Evolutionary conservation across 2,797 vertebrate genomes (phyloP), one percentile per base, ranked within the genome.

Genomic region (Poeciliopsis turneri): DNA sequence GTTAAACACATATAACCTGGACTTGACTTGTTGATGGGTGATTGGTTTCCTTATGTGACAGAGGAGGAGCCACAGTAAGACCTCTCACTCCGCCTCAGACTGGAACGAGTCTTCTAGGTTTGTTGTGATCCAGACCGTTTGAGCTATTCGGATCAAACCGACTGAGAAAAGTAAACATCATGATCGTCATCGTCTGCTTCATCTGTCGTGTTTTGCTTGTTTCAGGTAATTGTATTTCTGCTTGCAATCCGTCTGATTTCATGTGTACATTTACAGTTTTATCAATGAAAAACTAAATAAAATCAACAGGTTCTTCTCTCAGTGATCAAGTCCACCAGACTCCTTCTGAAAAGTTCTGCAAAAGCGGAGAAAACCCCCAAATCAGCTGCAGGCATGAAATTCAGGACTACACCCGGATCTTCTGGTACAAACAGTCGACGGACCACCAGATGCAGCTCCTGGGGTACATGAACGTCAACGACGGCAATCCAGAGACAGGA

Each of bases 381-480:
- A 36, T 92, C 11, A 59, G n/a, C 18, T 94, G 92, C 71, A 80
- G 33, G 46, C 91, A 93, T 71, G 18, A 10, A 13, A 82, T 76
- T 51, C 0, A 69, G 4, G n/a, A 0, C 74, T 88, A 90, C 1
- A 53, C 81, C 30, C 12, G 0, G 7, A 89, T 94, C 46, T 57
- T 90, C 4, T 93, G 93, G 93, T 93, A 94, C 86, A 87, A 88
- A 23, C 84, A 89, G 25, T 23, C n/a, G 5, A 30, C 11, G 25
- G 61, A 73, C 1, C n/a, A 43, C 47, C 55, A 75, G 18, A 57
- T 93, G 4, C 76, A 88, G 68, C 49, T 85, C 6, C 74, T 93
- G 73, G 90, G 90, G 45, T 75, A 88, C 77, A 59, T 88, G 47
- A 36, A 75, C 5, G 16, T n/a, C 36, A 0, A 13, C 2, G 30